phyloP scores from a whole-genome alignment of 1,140 invertebrate genomes.

The Asbolus verrucosus region DNA sequence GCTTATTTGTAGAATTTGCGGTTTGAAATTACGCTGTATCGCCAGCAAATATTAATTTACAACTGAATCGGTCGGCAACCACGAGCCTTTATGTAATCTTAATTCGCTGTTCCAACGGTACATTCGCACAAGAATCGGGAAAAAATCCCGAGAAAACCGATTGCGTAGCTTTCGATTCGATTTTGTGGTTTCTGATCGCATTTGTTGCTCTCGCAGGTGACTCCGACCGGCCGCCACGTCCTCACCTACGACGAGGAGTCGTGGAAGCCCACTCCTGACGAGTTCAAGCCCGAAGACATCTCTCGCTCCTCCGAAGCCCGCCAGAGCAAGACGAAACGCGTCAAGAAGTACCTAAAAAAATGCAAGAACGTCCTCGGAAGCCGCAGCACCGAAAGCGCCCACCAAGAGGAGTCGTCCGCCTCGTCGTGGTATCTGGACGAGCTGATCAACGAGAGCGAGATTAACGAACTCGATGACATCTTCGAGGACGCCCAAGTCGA shows the following conservation, averaged over 20 bases:
- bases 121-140: background rate
- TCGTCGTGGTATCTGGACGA: conserved; percentile 56
- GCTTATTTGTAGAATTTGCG: background rate
- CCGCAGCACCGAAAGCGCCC: conserved; percentile 48
- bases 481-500: conserved; percentile 57
- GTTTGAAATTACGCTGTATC: background rate
- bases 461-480: conserved; percentile 57
- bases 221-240: conserved; percentile 60
- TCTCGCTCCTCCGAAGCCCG: conserved; percentile 52
- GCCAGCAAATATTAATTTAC: background rate
- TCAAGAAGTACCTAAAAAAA: conserved; percentile 68
- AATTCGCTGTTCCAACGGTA: background rate
- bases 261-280: conserved; percentile 59
- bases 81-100: background rate
- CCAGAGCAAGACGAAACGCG: conserved; percentile 67
- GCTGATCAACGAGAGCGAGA: conserved; percentile 55
- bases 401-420: conserved; percentile 50
- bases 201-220: conserved; percentile 61
- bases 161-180: background rate
- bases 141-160: background rate
- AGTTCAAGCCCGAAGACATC: conserved; percentile 39
- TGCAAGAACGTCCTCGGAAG: conserved; percentile 66
- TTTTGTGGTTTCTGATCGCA: background rate
- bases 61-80: background rate
- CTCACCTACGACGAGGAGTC: conserved; percentile 62